These are phyloP conservation scores for Upupa epops DNA, from an alignment of 2,113 vertebrate species.

Conservation along the genomic window DNA sequence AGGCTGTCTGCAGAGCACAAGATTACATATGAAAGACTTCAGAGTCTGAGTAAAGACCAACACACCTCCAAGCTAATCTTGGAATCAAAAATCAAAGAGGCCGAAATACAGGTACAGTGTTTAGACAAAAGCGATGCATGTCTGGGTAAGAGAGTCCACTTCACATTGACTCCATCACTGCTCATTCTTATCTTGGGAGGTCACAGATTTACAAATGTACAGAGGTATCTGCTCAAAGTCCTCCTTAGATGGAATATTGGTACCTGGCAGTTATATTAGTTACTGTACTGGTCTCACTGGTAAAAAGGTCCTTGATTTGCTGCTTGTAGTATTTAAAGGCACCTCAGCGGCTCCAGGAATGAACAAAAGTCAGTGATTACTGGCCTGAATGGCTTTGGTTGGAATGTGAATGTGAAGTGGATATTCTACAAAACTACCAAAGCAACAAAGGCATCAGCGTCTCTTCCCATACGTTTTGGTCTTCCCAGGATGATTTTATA, in stretches of 20 bases:
- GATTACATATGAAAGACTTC: slow-evolving; percentile 77
- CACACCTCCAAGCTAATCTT: slow-evolving; percentile 78
- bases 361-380: not conserved
- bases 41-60: slow-evolving; percentile 79
- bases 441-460: not conserved
- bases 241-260: not conserved
- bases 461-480: not conserved
- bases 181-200: not conserved
- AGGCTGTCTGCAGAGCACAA: slow-evolving; percentile 80
- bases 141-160: not conserved
- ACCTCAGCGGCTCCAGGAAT: not conserved
- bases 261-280: not conserved
- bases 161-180: not conserved
- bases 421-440: not conserved
- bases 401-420: not conserved
- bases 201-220: not conserved
- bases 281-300: not conserved
- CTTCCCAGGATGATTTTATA: not conserved
- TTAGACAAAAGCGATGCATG: not conserved
- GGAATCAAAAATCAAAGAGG: slow-evolving; percentile 87
- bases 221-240: not conserved
- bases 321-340: not conserved
- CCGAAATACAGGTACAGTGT: slow-evolving; percentile 78
- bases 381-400: not conserved
- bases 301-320: not conserved